A percentile compares a stretch with the other conserved stretches of the same genome.
phyloP scores from a whole-genome alignment of 1,140 invertebrate genomes.

The Bacillus rossius region DNA sequence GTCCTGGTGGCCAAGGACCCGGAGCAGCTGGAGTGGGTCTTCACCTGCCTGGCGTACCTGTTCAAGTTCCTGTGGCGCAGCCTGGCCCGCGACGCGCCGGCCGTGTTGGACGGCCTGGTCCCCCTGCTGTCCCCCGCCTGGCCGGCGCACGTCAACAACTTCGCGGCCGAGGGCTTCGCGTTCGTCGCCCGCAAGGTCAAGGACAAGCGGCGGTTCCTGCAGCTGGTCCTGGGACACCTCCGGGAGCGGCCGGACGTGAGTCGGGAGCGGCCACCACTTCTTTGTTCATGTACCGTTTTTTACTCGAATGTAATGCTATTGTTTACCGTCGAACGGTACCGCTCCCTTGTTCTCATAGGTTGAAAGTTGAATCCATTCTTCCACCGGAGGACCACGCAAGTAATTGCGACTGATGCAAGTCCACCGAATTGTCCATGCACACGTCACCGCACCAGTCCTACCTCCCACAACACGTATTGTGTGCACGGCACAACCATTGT shows the following conservation, averaged over 20 bases:
- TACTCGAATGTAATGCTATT: too few species aligned
- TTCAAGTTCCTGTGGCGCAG: constrained; percentile 84
- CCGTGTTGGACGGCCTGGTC: constrained; percentile 65
- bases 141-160: constrained; percentile 79
- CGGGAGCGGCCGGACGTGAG: constrained; percentile 59
- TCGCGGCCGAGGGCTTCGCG: constrained; percentile 92
- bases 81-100: constrained; percentile 71
- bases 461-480: too few species aligned
- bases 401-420: too few species aligned
- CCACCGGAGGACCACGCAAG: too few species aligned
- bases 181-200: constrained; percentile 85
- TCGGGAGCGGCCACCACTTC: constrained; percentile 16
- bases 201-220: constrained; percentile 69
- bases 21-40: constrained; percentile 76
- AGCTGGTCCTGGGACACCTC: constrained; percentile 61
- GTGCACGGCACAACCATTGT: too few species aligned
- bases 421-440: too few species aligned
- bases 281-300: neutral
- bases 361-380: too few species aligned
- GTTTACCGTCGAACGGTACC: too few species aligned
- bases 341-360: too few species aligned
- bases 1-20: constrained; percentile 70
- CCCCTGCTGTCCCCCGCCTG: constrained; percentile 64
- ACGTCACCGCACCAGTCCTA: too few species aligned
- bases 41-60: constrained; percentile 78